Percentiles rank a stretch among this genome's conserved stretches.
Evolutionary conservation across 2,113 vertebrate species (phyloP).

Genomic region (Dascyllus trimaculatus): DNA sequence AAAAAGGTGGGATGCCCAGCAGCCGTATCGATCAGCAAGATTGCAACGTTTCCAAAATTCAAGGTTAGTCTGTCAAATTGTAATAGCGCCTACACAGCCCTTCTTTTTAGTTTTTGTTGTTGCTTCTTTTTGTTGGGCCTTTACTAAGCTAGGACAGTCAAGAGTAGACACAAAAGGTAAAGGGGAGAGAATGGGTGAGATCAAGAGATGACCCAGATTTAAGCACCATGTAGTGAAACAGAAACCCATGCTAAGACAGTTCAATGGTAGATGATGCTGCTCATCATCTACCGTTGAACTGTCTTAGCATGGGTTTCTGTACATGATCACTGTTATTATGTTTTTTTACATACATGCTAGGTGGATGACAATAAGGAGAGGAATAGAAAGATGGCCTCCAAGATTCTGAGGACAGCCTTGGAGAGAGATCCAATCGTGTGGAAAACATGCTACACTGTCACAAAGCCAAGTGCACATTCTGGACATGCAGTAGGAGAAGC

Average conservation of each 20-base stretch:
- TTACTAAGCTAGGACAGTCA: no score
- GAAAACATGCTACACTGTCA: conserved; percentile 28
- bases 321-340: background rate
- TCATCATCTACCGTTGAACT: no score
- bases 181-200: no score
- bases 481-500: conserved; percentile 23
- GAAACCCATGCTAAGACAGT: no score
- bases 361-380: conserved; percentile 23
- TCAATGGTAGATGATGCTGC: no score
- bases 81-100: no score
- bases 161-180: no score
- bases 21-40: conserved; percentile 44
- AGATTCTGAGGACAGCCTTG: conserved; percentile 29
- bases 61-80: conserved; percentile 5
- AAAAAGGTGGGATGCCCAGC: conserved; percentile 47
- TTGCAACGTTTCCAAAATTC: conserved; percentile 28
- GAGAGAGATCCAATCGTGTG: conserved; percentile 37
- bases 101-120: no score
- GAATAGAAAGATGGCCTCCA: conserved; percentile 32
- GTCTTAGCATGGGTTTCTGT: background rate
- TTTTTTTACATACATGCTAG: background rate
- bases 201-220: background rate
- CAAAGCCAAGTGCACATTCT: conserved; percentile 24
- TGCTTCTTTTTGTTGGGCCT: no score
- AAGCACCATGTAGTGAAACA: background rate